These are phyloP conservation scores for Pseudolaguvia tuberculata DNA, from an alignment of 2,113 vertebrate species.

Conservation along the genomic window DNA sequence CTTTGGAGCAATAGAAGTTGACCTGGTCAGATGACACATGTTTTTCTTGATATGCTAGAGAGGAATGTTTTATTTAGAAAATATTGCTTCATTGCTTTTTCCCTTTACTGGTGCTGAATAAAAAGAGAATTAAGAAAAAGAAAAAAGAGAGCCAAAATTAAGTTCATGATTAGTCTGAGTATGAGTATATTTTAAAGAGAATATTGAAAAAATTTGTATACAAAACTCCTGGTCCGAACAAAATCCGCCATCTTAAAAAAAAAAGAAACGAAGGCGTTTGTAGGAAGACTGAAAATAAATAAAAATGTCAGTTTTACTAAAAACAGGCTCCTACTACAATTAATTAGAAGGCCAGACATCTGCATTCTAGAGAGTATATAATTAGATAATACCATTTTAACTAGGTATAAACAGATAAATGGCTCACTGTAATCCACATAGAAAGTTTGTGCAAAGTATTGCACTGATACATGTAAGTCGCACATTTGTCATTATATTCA, in stretches of 20 bases:
- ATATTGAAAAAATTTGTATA: not conserved
- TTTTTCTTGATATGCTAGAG: no score
- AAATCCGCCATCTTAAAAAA: not conserved
- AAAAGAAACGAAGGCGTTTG: not conserved
- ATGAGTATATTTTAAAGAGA: no score
- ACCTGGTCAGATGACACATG: no score
- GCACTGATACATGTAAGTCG: not conserved
- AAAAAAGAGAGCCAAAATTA: no score
- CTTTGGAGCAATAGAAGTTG: no score
- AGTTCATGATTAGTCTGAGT: not conserved
- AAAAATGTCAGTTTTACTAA: no score
- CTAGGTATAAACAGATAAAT: not conserved
- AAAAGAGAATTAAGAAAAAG: not conserved
- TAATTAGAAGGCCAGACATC: no score
- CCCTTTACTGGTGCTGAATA: not conserved
- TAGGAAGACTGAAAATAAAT: no score
- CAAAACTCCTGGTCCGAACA: not conserved
- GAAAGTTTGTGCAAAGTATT: not conserved
- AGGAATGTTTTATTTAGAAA: not conserved
- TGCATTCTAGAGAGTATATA: not conserved
- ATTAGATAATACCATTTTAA: not conserved
- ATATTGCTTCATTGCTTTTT: not conserved
- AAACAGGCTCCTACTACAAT: no score
- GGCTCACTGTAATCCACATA: not conserved
- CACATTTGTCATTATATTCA: not conserved